Conservation (phyloP, 2,113 vertebrate genomes). For the Ivindomyrus marchei region DNA sequence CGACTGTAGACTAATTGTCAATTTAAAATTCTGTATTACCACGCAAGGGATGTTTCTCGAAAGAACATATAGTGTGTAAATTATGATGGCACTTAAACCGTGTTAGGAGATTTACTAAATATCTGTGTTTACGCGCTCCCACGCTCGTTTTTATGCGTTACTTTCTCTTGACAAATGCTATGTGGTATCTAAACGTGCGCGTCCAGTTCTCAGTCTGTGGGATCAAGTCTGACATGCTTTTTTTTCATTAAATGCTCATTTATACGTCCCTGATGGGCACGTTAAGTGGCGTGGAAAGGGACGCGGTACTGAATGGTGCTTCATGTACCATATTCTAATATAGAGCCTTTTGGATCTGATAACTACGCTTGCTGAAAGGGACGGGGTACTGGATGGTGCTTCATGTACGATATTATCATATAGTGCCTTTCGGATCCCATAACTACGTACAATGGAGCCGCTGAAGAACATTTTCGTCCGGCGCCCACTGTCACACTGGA, state of each 20-base stretch:
- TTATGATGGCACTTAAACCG: background rate
- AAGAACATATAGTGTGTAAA: background rate
- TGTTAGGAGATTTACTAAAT: background rate
- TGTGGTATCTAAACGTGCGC: background rate
- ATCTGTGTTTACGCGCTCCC: background rate
- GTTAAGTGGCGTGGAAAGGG: background rate
- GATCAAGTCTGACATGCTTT: background rate
- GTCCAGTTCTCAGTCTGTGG: background rate
- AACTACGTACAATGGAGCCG: conserved; percentile 66
- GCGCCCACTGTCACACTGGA: conserved; percentile 59
- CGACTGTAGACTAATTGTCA: background rate
- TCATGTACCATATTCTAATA: background rate
- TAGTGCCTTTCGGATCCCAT: background rate
- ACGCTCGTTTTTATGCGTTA: background rate
- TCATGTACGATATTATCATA: background rate
- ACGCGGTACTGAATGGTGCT: background rate
- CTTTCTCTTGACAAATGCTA: background rate
- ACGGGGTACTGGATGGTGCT: background rate
- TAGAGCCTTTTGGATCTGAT: background rate
- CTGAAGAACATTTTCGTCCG: conserved; percentile 70
- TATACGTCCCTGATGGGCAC: background rate
- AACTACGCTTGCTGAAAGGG: background rate
- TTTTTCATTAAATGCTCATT: background rate
- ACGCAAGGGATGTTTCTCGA: background rate
- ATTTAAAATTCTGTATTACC: background rate